These are phyloP conservation scores for Prolemur simus DNA, from an alignment of 2,113 vertebrate genomes.

Conservation along the genomic window DNA sequence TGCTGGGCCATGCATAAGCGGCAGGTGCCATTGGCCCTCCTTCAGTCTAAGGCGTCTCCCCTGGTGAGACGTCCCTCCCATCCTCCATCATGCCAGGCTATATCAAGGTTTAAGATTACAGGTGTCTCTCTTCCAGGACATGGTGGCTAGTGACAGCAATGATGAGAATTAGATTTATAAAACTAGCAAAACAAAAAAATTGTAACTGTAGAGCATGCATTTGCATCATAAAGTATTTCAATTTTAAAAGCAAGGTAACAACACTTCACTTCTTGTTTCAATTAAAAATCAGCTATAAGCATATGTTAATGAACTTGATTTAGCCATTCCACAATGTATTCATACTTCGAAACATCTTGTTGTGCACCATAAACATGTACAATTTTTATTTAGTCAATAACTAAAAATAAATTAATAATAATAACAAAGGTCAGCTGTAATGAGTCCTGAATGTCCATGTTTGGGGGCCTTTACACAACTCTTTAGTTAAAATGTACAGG, in stretches of 20 bases:
- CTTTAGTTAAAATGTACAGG: background rate
- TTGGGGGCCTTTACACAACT: background rate
- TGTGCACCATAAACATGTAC: background rate
- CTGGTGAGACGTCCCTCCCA: background rate
- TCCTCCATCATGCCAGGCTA: background rate
- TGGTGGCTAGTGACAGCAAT: background rate
- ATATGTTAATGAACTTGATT: background rate
- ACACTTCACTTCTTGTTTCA: background rate
- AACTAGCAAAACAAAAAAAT: background rate
- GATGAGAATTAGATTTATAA: background rate
- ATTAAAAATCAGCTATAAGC: background rate
- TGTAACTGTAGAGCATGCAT: background rate
- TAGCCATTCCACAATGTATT: background rate
- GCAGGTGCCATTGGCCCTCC: background rate
- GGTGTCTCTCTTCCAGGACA: background rate
- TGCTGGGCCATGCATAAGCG: background rate
- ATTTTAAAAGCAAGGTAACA: background rate
- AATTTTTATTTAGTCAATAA: background rate
- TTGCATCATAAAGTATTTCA: background rate
- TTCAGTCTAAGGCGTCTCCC: background rate
- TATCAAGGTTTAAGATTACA: background rate
- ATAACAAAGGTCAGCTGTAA: background rate
- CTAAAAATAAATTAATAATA: background rate
- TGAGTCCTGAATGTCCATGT: background rate
- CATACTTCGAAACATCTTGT: background rate